Evolutionary conservation across 2,888 invertebrate genomes (phyloP).

Genomic region (Orchesellides sinensis): DNA sequence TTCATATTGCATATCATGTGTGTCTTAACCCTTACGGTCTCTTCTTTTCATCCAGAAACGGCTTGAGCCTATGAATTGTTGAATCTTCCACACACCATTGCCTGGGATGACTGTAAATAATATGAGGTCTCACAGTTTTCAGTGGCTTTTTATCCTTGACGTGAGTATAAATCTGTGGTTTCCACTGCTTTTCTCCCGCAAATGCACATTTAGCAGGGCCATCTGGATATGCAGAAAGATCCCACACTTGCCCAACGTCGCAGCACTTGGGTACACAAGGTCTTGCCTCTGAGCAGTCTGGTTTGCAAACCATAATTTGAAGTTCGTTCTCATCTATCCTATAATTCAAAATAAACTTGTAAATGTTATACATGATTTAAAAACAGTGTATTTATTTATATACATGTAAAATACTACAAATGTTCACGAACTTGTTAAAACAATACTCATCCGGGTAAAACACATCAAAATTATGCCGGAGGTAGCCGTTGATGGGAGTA

Average conservation of each 20-base stretch:
- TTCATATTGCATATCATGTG: too few relatives aligned
- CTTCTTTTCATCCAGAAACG: slow-evolving; percentile 44
- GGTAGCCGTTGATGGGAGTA: slow-evolving; percentile 60
- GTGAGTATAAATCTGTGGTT: slow-evolving; percentile 62
- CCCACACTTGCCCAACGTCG: slow-evolving; percentile 71
- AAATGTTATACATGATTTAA: neutral
- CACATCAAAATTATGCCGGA: slow-evolving; percentile 63
- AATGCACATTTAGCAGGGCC: slow-evolving; percentile 56
- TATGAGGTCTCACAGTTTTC: slow-evolving; percentile 58
- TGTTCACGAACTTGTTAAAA: slow-evolving; percentile 59
- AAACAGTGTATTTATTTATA: neutral
- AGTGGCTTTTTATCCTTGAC: slow-evolving; percentile 29
- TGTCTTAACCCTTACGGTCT: slow-evolving; percentile 38
- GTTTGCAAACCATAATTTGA: slow-evolving; percentile 62
- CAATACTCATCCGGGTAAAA: slow-evolving; percentile 72
- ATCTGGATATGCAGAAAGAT: slow-evolving; percentile 61
- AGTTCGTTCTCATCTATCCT: slow-evolving; percentile 43
- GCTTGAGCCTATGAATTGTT: slow-evolving; percentile 36
- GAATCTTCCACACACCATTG: slow-evolving; percentile 61
- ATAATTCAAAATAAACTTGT: too few relatives aligned
- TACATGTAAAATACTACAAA: slow-evolving; percentile 2
- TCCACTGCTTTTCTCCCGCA: slow-evolving; percentile 62
- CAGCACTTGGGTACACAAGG: slow-evolving; percentile 74
- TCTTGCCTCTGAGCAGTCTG: slow-evolving; percentile 66
- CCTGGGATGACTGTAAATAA: slow-evolving; percentile 65